These are phyloP conservation scores for Zaprionus ornatus DNA, from an alignment of 1,140 invertebrate genomes.

Conservation along the genomic window DNA sequence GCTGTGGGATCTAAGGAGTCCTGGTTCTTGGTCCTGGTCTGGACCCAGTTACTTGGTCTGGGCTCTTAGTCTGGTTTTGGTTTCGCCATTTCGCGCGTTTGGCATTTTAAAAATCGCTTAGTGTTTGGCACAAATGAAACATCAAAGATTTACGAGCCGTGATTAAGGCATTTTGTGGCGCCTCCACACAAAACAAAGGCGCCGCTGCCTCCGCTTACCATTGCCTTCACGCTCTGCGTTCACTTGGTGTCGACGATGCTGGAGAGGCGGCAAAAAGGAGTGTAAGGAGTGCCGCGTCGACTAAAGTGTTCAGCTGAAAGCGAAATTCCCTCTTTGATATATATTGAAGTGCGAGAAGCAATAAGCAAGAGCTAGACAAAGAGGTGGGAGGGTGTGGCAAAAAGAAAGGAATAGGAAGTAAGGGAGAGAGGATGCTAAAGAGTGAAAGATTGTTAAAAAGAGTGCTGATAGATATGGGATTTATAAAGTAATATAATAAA, in stretches of 20 bases:
- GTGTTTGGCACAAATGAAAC: constrained; percentile 79
- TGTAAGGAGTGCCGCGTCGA: constrained; percentile 52
- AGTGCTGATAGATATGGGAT: background rate
- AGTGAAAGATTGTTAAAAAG: background rate
- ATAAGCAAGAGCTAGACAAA: constrained; percentile 25
- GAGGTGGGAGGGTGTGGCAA: background rate
- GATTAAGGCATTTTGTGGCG: constrained; percentile 74
- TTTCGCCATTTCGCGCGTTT: constrained; percentile 12
- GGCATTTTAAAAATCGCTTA: constrained; percentile 76
- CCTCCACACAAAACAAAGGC: constrained; percentile 50
- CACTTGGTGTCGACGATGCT: background rate
- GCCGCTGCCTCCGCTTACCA: background rate
- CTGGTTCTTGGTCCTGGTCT: background rate
- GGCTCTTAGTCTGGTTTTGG: background rate
- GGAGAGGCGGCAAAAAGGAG: constrained; percentile 29
- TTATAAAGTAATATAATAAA: background rate
- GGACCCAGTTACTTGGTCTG: background rate
- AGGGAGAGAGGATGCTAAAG: background rate
- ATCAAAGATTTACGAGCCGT: constrained; percentile 82
- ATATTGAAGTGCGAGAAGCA: constrained; percentile 59
- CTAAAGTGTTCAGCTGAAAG: constrained; percentile 63
- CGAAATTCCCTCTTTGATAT: constrained; percentile 58
- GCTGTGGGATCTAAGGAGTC: background rate
- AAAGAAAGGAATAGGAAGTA: background rate
- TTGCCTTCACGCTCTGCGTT: background rate